Percentiles rank a stretch among this genome's conserved stretches.
Conservation (phyloP, 2,888 invertebrate genomes). For the Muscina levida region DNA sequence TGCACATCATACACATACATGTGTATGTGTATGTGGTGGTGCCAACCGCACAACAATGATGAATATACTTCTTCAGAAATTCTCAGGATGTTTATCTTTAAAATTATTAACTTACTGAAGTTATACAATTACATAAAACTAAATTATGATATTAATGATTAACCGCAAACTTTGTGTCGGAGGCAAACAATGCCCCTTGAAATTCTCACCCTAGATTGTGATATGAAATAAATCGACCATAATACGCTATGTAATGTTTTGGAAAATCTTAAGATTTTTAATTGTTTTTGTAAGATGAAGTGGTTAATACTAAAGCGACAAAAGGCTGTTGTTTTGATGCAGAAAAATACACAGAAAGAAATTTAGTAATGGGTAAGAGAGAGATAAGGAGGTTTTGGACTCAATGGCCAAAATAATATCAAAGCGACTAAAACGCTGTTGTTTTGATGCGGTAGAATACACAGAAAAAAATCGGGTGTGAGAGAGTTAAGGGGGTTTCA, state of each 20-base stretch:
- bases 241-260: background rate
- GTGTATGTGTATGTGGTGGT: background rate
- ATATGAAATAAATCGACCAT: background rate
- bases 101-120: background rate
- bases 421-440: no score
- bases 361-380: no score
- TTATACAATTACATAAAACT: conserved; percentile 5
- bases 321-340: conserved; percentile 20
- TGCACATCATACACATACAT: background rate
- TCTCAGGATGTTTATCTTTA: background rate
- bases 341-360: no score
- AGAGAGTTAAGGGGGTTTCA: no score
- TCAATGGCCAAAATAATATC: no score
- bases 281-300: conserved; percentile 54
- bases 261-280: conserved; percentile 1
- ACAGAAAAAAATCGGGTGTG: no score
- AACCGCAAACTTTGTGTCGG: conserved; percentile 6
- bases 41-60: background rate
- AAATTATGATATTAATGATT: conserved; percentile 19
- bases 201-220: conserved; percentile 19
- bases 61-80: no score
- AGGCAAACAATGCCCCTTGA: background rate
- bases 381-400: no score
- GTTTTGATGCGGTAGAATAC: no score
- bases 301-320: conserved; percentile 56